Percentiles rank a stretch among this genome's conserved stretches.
Evolutionary conservation across 2,113 vertebrate species (phyloP).

Genomic region (Amphiprion ocellaris): DNA sequence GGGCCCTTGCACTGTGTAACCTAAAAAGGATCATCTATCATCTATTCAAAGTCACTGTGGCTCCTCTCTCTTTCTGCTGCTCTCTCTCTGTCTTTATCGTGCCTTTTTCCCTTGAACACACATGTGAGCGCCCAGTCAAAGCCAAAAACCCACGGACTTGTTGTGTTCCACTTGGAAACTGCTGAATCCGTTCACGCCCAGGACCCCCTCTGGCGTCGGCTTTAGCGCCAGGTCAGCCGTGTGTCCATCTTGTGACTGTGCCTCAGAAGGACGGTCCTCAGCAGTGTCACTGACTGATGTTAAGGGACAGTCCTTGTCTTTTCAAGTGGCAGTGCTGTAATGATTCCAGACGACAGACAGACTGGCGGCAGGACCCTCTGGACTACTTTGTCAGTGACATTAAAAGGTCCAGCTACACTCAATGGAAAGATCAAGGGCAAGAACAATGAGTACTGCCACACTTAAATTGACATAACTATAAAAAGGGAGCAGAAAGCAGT

Average conservation of each 20-base stretch:
- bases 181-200: conserved; percentile 35
- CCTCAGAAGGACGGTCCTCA: conserved; percentile 47
- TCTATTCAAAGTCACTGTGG: conserved; percentile 61
- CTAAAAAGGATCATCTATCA: conserved; percentile 68
- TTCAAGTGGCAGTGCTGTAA: conserved; percentile 74
- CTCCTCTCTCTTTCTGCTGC: neutral
- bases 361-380: conserved; percentile 69
- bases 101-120: conserved; percentile 36
- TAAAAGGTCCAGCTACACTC: conserved; percentile 76
- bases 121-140: conserved; percentile 11
- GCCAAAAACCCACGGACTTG: conserved; percentile 37
- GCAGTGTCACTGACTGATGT: conserved; percentile 67
- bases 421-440: conserved; percentile 78
- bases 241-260: conserved; percentile 33
- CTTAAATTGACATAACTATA: conserved; percentile 74
- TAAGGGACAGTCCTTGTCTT: conserved; percentile 75
- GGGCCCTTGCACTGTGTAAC: conserved; percentile 55
- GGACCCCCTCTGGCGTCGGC: conserved; percentile 41
- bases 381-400: conserved; percentile 78
- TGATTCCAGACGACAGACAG: conserved; percentile 76
- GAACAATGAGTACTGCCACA: conserved; percentile 74
- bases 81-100: conserved; percentile 12
- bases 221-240: conserved; percentile 57
- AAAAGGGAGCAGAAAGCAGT: conserved; percentile 62
- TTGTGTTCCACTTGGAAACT: conserved; percentile 48